Evolutionary conservation across 2,113 vertebrate genomes (phyloP).

Genomic region (Papio anubis): DNA sequence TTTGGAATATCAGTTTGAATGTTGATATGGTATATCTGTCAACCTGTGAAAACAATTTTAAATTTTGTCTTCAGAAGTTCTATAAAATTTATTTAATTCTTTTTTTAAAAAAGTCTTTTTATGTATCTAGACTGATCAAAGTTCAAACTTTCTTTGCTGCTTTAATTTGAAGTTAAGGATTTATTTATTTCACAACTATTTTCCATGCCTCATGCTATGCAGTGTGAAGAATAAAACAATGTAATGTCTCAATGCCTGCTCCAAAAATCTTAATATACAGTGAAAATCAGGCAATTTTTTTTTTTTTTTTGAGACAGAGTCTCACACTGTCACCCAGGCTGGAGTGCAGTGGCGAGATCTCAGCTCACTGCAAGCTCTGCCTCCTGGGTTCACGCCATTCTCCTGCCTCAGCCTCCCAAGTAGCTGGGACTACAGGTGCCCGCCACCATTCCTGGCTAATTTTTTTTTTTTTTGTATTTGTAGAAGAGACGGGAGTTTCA

Average conservation of each 20-base stretch:
- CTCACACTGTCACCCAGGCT: too few species aligned
- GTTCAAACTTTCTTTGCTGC: background rate
- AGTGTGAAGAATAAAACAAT: background rate
- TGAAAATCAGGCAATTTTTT: background rate
- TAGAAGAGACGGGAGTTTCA: too few species aligned
- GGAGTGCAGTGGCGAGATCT: too few species aligned
- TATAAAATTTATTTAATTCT: background rate
- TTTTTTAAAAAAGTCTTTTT: background rate
- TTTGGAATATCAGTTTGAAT: background rate
- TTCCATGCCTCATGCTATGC: background rate
- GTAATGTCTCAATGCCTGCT: background rate
- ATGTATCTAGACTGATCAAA: background rate
- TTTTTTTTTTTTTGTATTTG: too few species aligned
- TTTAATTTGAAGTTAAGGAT: constrained; percentile 18
- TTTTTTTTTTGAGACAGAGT: too few species aligned
- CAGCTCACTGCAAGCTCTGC: too few species aligned
- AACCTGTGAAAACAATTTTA: background rate
- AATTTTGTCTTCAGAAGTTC: background rate
- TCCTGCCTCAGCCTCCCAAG: too few species aligned
- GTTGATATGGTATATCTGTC: background rate
- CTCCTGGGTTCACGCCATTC: too few species aligned
- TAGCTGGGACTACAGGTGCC: too few species aligned
- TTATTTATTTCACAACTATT: background rate
- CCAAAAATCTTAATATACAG: background rate
- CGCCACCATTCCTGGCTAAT: too few species aligned